Conservation (phyloP, 2,797 vertebrate genomes). For the Momotus momota region DNA sequence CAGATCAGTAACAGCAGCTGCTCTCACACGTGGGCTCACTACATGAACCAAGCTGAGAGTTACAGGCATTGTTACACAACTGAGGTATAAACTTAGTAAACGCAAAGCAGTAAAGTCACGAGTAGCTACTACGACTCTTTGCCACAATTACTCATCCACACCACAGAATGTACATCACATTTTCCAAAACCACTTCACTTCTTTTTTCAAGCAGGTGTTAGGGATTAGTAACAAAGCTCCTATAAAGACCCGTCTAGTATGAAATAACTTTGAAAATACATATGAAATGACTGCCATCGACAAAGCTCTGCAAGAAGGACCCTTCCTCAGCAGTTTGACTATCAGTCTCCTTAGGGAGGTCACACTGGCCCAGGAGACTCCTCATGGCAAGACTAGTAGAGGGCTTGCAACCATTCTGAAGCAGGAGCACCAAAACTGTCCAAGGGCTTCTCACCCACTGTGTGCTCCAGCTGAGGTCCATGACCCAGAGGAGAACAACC, state of each 20-base stretch:
- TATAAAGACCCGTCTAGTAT: not conserved
- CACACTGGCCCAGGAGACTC: not conserved
- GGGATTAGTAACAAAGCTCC: not conserved
- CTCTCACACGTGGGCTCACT: not conserved
- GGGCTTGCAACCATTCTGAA: not conserved
- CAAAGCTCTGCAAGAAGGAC: not conserved
- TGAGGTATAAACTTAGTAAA: not conserved
- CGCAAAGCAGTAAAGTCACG: not conserved
- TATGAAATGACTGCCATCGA: not conserved
- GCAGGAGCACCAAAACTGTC: not conserved
- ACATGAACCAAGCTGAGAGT: not conserved
- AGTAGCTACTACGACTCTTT: not conserved
- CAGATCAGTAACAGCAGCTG: not conserved
- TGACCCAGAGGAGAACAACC: not conserved
- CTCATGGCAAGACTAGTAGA: not conserved
- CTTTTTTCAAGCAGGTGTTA: not conserved
- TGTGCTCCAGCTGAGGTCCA: not conserved
- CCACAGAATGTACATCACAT: not conserved
- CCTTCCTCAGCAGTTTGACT: not conserved
- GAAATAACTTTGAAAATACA: conserved; percentile 1
- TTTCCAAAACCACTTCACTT: not conserved
- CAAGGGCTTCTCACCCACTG: not conserved
- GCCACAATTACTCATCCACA: not conserved
- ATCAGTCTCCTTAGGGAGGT: not conserved
- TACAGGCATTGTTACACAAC: not conserved